A percentile compares a stretch with the other conserved stretches of the same genome.
Conservation (phyloP, 1,140 invertebrate species). For the Neoseiulus cucumeris region DNA sequence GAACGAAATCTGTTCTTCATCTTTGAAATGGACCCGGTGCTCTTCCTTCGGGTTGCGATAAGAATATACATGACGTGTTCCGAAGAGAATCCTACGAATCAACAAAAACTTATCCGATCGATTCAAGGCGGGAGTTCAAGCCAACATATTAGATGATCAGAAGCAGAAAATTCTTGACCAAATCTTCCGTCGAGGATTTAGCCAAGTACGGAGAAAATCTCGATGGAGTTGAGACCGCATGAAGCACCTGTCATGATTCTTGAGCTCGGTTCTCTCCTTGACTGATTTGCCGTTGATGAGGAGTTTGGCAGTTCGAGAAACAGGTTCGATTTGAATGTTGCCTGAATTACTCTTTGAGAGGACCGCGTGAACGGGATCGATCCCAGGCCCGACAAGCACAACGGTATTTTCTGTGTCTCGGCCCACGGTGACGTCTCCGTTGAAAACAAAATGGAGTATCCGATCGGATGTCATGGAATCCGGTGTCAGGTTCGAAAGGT, state of each 20-base stretch:
- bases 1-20: background rate
- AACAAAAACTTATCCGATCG: background rate
- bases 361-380: background rate
- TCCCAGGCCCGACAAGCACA: constrained; percentile 3
- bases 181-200: no score
- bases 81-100: background rate
- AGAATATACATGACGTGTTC: background rate
- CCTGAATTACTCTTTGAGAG: background rate
- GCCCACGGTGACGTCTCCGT: constrained; percentile 4
- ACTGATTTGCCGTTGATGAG: background rate
- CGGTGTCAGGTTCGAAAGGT: background rate
- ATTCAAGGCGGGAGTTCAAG: no score
- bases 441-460: background rate
- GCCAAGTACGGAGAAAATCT: no score
- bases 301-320: background rate
- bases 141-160: no score
- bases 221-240: no score
- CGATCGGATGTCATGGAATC: background rate
- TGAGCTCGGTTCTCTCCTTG: background rate
- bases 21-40: background rate
- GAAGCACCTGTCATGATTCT: background rate
- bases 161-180: no score
- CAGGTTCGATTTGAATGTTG: constrained; percentile 6
- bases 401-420: background rate
- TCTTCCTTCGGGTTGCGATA: background rate